A percentile compares a stretch with the other conserved stretches of the same genome.
These are phyloP conservation scores for Drosophila lini DNA, from an alignment of 1,140 invertebrate genomes.

Conservation along the genomic window DNA sequence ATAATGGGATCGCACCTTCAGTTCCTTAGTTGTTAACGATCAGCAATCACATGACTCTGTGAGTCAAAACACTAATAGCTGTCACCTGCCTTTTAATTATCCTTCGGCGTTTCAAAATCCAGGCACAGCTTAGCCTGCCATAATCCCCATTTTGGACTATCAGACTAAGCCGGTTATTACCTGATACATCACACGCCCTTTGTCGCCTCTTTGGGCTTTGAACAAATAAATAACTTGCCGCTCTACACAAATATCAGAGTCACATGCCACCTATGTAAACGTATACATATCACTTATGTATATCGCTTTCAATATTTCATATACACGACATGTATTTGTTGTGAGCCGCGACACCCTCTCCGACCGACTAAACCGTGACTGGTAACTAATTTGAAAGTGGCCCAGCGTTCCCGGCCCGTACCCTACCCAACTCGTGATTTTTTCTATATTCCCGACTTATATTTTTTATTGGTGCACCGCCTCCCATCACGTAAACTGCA, in stretches of 20 bases:
- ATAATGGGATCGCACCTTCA: not conserved
- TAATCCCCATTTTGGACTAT: slow-evolving; percentile 47
- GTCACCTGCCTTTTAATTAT: slow-evolving; percentile 13
- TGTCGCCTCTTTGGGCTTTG: slow-evolving; percentile 18
- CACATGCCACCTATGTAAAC: slow-evolving; percentile 25
- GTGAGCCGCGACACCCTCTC: not conserved
- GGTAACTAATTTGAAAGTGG: slow-evolving; percentile 71
- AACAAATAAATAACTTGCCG: slow-evolving; percentile 43
- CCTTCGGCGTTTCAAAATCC: not conserved
- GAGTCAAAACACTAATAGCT: not conserved
- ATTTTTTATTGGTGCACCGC: slow-evolving; percentile 33
- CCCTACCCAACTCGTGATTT: slow-evolving; percentile 24
- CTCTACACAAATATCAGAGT: slow-evolving; percentile 22
- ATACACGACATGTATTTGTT: slow-evolving; percentile 38
- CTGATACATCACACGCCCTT: slow-evolving; percentile 50
- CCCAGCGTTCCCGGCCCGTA: slow-evolving; percentile 7
- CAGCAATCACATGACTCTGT: not conserved
- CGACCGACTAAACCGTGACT: slow-evolving; percentile 48
- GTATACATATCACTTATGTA: slow-evolving; percentile 43
- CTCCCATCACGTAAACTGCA: slow-evolving; percentile 43
- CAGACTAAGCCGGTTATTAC: slow-evolving; percentile 44
- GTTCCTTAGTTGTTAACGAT: not conserved
- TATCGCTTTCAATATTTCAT: slow-evolving; percentile 59
- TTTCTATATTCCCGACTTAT: slow-evolving; percentile 42
- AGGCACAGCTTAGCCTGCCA: slow-evolving; percentile 25